Percentiles rank a stretch among this genome's conserved stretches.
Evolutionary conservation across 1,140 invertebrate species (phyloP).

Genomic region (Coptotermes formosanus): DNA sequence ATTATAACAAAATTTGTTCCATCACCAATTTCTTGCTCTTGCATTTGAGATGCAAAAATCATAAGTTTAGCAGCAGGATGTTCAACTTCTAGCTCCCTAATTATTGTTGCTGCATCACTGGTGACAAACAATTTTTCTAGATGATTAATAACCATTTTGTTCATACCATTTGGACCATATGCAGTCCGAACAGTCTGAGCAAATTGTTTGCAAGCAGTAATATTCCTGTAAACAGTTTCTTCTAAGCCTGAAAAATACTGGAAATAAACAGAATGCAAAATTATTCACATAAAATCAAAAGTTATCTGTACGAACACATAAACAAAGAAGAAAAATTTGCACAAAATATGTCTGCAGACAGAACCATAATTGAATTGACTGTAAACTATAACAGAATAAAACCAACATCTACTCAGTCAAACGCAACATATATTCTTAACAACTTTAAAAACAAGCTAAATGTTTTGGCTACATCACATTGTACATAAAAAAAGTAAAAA

Average conservation of each 20-base stretch:
- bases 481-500: too few species aligned
- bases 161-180: constrained; percentile 98
- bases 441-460: too few species aligned
- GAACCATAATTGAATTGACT: background rate
- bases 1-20: constrained; percentile 98
- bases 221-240: constrained; percentile 96
- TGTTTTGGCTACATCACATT: too few species aligned
- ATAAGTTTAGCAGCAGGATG: constrained; percentile 98
- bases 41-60: constrained; percentile 95
- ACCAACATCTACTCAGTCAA: too few species aligned
- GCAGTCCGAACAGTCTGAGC: constrained; percentile 88
- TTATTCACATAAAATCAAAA: background rate
- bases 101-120: constrained; percentile 98
- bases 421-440: too few species aligned
- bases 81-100: constrained; percentile 94
- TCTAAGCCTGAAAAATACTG: constrained; percentile 95
- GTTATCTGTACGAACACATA: background rate
- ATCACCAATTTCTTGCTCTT: constrained; percentile 98
- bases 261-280: constrained; percentile 43
- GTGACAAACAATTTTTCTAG: constrained; percentile 98
- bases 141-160: constrained; percentile 99
- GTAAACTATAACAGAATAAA: too few species aligned
- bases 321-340: constrained; percentile 40
- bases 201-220: constrained; percentile 94
- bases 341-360: constrained; percentile 34